A percentile compares a stretch with the other conserved stretches of the same genome.
phyloP scores from a whole-genome alignment of 2,797 vertebrate genomes.

The Gouania willdenowi region DNA sequence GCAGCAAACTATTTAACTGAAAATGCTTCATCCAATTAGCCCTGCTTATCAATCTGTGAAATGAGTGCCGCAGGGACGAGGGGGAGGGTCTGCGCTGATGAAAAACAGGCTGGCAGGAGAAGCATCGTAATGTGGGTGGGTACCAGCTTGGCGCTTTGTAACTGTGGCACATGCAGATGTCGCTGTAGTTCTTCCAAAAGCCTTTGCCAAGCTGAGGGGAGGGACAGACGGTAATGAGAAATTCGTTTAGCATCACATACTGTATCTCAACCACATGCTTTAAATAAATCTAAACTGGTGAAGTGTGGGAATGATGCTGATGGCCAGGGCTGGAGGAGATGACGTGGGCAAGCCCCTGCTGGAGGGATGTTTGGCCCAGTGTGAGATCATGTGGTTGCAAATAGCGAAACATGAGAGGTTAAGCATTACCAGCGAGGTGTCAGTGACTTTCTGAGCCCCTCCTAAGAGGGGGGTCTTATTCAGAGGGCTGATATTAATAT shows the following conservation, averaged over 20 bases:
- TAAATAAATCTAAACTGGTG: conserved; percentile 40
- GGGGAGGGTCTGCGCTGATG: conserved; percentile 46
- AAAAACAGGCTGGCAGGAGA: conserved; percentile 61
- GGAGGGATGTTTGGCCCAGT: conserved; percentile 56
- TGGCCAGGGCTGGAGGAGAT: conserved; percentile 39
- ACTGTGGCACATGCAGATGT: conserved; percentile 97
- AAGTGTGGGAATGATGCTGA: conserved; percentile 50
- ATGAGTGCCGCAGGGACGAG: conserved; percentile 66
- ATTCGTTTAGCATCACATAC: conserved; percentile 77
- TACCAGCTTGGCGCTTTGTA: conserved; percentile 78
- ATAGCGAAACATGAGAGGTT: conserved; percentile 74
- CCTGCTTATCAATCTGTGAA: conserved; percentile 77
- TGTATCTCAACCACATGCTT: conserved; percentile 65
- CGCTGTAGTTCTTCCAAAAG: conserved; percentile 99
- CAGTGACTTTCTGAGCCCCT: conserved; percentile 60
- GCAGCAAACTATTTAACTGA: conserved; percentile 89
- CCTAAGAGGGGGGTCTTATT: conserved; percentile 82
- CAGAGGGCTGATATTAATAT: conserved; percentile 85
- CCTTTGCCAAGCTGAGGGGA: conserved; percentile 72
- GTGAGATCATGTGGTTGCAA: conserved; percentile 80
- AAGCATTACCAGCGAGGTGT: conserved; percentile 44
- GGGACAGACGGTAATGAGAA: conserved; percentile 77
- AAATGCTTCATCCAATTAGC: conserved; percentile 86
- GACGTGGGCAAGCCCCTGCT: conserved; percentile 35
- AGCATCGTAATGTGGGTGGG: conserved; percentile 60